A percentile compares a stretch with the other conserved stretches of the same genome.
These are phyloP conservation scores for Anoplophora glabripennis DNA, from an alignment of 1,140 invertebrate species.

Conservation along the genomic window DNA sequence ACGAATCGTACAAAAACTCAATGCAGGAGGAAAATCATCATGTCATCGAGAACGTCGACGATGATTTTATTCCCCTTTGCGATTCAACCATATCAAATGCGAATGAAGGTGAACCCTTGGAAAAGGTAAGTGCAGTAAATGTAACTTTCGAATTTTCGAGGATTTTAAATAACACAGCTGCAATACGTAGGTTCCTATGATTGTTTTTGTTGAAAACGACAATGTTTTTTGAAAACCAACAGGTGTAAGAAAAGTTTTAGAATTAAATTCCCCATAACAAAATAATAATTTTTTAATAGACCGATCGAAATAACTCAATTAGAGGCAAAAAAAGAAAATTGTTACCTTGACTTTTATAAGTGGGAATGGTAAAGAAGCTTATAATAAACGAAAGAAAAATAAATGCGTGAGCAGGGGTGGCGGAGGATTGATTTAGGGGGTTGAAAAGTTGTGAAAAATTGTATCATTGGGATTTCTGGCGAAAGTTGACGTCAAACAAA, in stretches of 20 bases:
- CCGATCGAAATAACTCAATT: background rate
- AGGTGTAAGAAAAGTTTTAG: no score
- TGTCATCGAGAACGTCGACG: background rate
- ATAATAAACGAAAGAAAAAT: no score
- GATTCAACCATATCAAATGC: background rate
- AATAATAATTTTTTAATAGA: background rate
- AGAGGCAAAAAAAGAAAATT: background rate
- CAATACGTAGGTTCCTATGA: background rate
- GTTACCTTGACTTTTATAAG: no score
- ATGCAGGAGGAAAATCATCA: background rate
- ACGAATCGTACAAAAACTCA: constrained; percentile 9
- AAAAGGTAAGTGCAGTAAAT: constrained; percentile 1
- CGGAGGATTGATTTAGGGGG: no score
- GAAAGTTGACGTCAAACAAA: no score
- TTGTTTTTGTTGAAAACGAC: background rate
- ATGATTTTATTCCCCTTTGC: background rate
- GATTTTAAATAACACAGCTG: no score
- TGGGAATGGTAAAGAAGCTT: no score
- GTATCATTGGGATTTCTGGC: no score
- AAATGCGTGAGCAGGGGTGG: no score
- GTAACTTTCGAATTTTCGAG: no score
- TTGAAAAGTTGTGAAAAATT: no score
- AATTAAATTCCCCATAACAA: no score
- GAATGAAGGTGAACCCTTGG: background rate
- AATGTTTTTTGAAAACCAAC: background rate